phyloP scores from a whole-genome alignment of 2,113 vertebrate species.

The Mesembrinibis cayennensis region DNA sequence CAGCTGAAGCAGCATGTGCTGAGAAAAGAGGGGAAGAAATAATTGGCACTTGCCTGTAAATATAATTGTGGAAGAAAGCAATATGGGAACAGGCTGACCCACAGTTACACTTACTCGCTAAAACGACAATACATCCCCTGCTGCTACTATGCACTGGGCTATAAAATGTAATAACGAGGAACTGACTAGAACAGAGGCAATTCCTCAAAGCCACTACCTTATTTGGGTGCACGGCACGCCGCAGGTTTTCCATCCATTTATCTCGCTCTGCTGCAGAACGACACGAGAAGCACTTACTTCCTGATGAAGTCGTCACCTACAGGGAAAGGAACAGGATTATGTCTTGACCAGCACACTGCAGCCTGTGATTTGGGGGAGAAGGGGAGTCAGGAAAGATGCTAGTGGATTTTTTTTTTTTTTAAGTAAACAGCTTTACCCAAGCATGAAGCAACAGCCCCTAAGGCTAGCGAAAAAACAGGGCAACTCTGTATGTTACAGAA shows the following conservation, averaged over 20 bases:
- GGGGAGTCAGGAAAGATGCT: background rate
- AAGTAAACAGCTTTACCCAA: slow-evolving; percentile 47
- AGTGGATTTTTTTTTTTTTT: background rate
- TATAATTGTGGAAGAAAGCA: slow-evolving; percentile 47
- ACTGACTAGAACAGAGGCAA: background rate
- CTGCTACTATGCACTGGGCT: slow-evolving; percentile 41
- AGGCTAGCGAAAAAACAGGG: background rate
- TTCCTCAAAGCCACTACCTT: slow-evolving; percentile 80
- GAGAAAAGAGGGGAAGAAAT: slow-evolving; percentile 13
- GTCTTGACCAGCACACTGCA: slow-evolving; percentile 33
- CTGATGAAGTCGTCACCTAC: slow-evolving; percentile 95
- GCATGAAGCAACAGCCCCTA: slow-evolving; percentile 22
- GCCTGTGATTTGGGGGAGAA: background rate
- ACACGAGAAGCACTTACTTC: slow-evolving; percentile 98
- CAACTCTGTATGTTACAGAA: background rate
- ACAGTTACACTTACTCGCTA: slow-evolving; percentile 1
- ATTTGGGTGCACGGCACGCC: slow-evolving; percentile 96
- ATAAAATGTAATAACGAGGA: slow-evolving; percentile 13
- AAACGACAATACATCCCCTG: slow-evolving; percentile 20
- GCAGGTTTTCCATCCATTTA: slow-evolving; percentile 99
- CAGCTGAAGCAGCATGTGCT: background rate
- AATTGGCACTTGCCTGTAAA: slow-evolving; percentile 54
- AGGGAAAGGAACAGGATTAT: slow-evolving; percentile 38
- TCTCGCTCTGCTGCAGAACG: slow-evolving; percentile 96
- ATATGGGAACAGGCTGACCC: slow-evolving; percentile 36